phyloP scores from a whole-genome alignment of 1,140 invertebrate genomes.

The Hypothenemus hampei region DNA sequence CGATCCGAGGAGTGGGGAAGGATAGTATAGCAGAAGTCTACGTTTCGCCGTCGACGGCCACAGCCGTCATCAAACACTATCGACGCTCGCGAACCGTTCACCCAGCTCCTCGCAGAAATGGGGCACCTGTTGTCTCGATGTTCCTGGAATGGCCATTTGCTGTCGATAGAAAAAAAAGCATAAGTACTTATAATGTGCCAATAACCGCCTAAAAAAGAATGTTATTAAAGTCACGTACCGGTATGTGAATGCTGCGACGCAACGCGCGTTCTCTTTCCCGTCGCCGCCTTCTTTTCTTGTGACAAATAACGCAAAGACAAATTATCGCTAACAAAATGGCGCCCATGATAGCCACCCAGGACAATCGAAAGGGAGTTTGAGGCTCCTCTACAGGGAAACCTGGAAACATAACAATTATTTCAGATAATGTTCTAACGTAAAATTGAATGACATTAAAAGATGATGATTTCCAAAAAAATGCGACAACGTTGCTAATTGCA shows the following conservation, averaged over 20 bases:
- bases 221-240: slow-evolving; percentile 12
- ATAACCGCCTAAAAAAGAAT: not conserved
- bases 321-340: slow-evolving; percentile 43
- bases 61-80: slow-evolving; percentile 51
- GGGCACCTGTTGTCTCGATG: slow-evolving; percentile 44
- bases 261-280: slow-evolving; percentile 30
- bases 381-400: slow-evolving; percentile 48
- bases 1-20: no score
- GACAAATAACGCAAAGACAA: slow-evolving; percentile 42
- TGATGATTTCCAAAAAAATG: no score
- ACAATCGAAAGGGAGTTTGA: slow-evolving; percentile 50
- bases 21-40: no score
- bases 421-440: no score
- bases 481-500: no score
- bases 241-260: slow-evolving; percentile 43
- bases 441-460: no score
- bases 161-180: slow-evolving; percentile 2
- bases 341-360: slow-evolving; percentile 49
- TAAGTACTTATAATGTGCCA: not conserved
- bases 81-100: slow-evolving; percentile 51
- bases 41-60: slow-evolving; percentile 33
- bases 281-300: slow-evolving; percentile 39
- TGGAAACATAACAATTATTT: no score
- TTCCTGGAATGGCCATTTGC: slow-evolving; percentile 45
- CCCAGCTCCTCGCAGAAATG: slow-evolving; percentile 52